phyloP scores from a whole-genome alignment of 37 sponge, comb jelly and placozoan genomes.

The Cliona cf. orientalis region DNA sequence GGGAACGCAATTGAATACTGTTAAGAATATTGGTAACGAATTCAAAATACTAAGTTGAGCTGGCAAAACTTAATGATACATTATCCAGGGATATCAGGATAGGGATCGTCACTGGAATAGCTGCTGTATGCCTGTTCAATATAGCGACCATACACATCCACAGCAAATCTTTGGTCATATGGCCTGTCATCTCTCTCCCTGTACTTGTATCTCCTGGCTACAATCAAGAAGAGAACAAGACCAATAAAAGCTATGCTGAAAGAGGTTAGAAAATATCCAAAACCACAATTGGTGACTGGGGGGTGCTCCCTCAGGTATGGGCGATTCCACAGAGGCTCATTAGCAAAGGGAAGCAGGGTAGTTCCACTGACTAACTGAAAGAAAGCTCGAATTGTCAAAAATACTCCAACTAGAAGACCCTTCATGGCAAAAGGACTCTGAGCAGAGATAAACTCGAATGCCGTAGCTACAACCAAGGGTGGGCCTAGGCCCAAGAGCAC shows the following conservation, averaged over 20 bases:
- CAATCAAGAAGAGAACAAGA: neutral
- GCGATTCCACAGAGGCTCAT: neutral
- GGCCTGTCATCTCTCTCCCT: neutral
- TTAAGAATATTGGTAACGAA: too few species aligned
- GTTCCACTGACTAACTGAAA: neutral
- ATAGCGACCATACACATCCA: neutral
- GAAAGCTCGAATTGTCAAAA: neutral
- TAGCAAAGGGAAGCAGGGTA: neutral
- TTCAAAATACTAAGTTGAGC: too few species aligned
- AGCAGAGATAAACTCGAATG: neutral
- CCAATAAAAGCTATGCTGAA: neutral
- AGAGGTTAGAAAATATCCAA: neutral
- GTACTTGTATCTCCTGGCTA: constrained; percentile 2
- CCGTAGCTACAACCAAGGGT: neutral
- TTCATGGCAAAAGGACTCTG: constrained; percentile 4
- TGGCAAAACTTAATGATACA: too few species aligned
- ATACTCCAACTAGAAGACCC: neutral
- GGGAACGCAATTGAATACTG: too few species aligned
- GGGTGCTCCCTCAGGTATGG: neutral
- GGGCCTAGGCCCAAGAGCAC: neutral
- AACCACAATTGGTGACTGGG: neutral
- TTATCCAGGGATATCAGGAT: too few species aligned
- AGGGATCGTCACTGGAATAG: too few species aligned
- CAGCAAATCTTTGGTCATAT: neutral
- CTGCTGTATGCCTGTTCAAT: too few species aligned